Evolutionary conservation across 2,888 invertebrate species (phyloP).

Genomic region (Tupiocoris notatus): DNA sequence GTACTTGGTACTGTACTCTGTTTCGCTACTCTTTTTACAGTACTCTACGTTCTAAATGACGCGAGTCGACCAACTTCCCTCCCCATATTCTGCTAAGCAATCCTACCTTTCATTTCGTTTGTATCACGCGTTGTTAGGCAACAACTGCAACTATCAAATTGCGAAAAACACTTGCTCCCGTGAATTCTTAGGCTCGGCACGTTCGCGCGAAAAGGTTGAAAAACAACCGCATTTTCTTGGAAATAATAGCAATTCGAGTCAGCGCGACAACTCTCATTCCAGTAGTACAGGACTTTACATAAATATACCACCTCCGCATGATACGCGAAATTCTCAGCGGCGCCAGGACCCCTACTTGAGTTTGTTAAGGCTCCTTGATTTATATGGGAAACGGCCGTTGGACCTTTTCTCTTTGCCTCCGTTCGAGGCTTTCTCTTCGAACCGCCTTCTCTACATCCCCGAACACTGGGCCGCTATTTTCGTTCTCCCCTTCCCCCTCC

Average conservation of each 20-base stretch:
- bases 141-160: no score
- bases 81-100: no score
- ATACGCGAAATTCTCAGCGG: slow-evolving; percentile 15
- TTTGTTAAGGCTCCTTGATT: slow-evolving; percentile 25
- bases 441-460: not conserved
- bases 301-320: slow-evolving; percentile 4
- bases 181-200: no score
- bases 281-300: slow-evolving; percentile 9
- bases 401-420: slow-evolving; percentile 14
- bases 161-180: no score
- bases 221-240: not conserved
- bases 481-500: not conserved
- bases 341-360: slow-evolving; percentile 17
- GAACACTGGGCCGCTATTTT: not conserved
- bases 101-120: no score
- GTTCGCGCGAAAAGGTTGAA: not conserved
- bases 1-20: no score
- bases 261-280: slow-evolving; percentile 23
- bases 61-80: no score
- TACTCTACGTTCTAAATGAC: no score
- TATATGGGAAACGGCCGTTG: slow-evolving; percentile 10
- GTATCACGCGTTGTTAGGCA: no score
- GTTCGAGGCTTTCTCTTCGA: not conserved
- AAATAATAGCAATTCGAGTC: not conserved
- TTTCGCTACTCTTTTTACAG: no score